Percentiles rank a stretch among this genome's conserved stretches.
Conservation (phyloP, 2,797 vertebrate species). For the Zenarchopterus dispar region DNA sequence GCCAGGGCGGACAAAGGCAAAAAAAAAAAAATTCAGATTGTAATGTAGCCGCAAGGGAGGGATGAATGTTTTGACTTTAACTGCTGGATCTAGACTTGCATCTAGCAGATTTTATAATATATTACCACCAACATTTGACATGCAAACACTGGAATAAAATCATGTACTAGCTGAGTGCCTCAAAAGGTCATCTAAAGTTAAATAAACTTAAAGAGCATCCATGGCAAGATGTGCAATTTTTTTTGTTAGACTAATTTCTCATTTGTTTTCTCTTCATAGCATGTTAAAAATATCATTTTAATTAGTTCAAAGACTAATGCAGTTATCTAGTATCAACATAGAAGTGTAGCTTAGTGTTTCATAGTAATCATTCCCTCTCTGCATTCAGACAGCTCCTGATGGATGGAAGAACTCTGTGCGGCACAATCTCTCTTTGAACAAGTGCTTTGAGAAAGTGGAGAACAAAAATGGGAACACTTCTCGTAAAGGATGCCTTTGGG, state of each 20-base stretch:
- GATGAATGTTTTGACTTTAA: not conserved
- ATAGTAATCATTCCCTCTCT: slow-evolving; percentile 4
- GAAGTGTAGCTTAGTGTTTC: too few species aligned
- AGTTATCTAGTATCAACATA: too few species aligned
- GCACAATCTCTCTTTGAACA: slow-evolving; percentile 97
- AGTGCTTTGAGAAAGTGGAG: slow-evolving; percentile 98
- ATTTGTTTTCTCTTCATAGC: too few species aligned
- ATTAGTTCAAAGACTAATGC: too few species aligned
- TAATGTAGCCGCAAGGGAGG: slow-evolving; percentile 11
- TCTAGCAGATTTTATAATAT: too few species aligned
- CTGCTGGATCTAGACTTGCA: not conserved
- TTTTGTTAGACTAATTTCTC: too few species aligned
- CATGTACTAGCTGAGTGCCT: not conserved
- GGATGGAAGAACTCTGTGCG: slow-evolving; percentile 99
- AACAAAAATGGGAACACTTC: slow-evolving; percentile 92
- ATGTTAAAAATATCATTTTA: too few species aligned
- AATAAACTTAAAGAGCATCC: too few species aligned
- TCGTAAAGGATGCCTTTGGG: slow-evolving; percentile 96
- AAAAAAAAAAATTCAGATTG: not conserved
- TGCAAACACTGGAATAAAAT: too few species aligned
- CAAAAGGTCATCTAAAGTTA: not conserved
- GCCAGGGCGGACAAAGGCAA: slow-evolving; percentile 20
- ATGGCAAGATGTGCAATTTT: too few species aligned
- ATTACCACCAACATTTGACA: too few species aligned
- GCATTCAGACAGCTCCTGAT: slow-evolving; percentile 93